A percentile compares a stretch with the other conserved stretches of the same genome.
Conservation (phyloP, 1,140 invertebrate genomes). For the Probaryconus sp. region DNA sequence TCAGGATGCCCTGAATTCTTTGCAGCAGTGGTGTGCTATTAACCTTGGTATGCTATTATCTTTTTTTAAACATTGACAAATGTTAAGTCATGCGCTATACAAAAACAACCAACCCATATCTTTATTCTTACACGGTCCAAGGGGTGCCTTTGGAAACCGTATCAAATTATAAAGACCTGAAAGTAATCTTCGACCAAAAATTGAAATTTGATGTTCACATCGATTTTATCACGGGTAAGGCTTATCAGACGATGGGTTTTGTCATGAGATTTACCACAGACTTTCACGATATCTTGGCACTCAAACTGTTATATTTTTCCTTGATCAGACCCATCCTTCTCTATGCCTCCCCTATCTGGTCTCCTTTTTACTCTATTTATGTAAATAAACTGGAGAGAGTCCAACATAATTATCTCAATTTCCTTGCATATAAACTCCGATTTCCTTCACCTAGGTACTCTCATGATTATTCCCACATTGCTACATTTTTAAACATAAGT, state of each 20-base stretch:
- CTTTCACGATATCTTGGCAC: no score
- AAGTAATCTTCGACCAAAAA: constrained; percentile 2
- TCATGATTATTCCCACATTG: no score
- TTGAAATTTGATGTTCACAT: constrained; percentile 8
- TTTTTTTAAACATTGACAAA: constrained; percentile 1
- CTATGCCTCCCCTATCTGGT: no score
- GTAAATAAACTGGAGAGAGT: no score
- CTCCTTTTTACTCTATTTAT: no score
- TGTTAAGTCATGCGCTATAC: constrained; percentile 7
- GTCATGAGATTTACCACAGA: constrained; percentile 2
- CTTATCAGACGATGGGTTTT: not conserved
- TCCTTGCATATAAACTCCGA: no score
- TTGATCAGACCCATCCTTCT: no score
- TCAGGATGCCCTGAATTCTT: not conserved
- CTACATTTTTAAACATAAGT: no score
- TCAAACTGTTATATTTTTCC: no score
- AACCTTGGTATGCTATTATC: no score
- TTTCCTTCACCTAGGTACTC: no score
- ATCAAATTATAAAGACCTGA: not conserved
- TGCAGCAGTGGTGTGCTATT: not conserved
- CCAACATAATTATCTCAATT: no score
- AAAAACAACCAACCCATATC: not conserved
- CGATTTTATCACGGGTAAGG: not conserved
- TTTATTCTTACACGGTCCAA: not conserved
- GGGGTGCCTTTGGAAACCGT: not conserved